A percentile compares a stretch with the other conserved stretches of the same genome.
phyloP scores from a whole-genome alignment of 2,888 invertebrate species.

The Pachliopta kotzebuea region DNA sequence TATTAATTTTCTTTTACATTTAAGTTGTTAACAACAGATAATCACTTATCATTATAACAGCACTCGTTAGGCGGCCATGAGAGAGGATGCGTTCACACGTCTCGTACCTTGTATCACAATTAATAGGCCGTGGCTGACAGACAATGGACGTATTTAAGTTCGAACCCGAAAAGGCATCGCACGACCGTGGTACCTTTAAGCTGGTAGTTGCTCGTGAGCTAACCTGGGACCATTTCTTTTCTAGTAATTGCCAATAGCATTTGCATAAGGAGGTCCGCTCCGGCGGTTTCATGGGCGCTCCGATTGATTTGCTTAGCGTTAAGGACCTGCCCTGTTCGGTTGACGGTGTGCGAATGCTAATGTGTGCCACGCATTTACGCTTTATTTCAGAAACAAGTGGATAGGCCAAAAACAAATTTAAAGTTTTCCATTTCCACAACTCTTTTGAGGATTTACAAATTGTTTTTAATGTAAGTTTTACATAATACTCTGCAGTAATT shows the following conservation, averaged over 20 bases:
- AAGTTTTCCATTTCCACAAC: not conserved
- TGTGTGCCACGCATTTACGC: not conserved
- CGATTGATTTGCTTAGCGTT: conserved; percentile 31
- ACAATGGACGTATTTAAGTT: conserved; percentile 46
- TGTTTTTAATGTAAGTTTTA: no score
- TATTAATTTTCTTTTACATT: no score
- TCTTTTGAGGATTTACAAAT: no score
- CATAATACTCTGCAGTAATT: not conserved
- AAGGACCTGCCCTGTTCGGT: conserved; percentile 10
- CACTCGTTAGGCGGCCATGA: conserved; percentile 45
- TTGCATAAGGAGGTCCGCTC: conserved; percentile 57
- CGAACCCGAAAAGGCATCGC: conserved; percentile 36
- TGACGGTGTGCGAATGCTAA: conserved; percentile 20
- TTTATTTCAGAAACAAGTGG: not conserved
- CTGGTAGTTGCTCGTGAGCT: conserved; percentile 41
- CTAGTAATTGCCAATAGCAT: conserved; percentile 66
- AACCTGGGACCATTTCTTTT: conserved; percentile 59
- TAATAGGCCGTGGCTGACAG: conserved; percentile 42
- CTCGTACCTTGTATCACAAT: conserved; percentile 35
- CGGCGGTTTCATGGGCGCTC: conserved; percentile 36
- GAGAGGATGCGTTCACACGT: conserved; percentile 35
- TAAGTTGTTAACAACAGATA: not conserved
- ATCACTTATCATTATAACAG: conserved; percentile 28
- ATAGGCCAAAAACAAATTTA: not conserved
- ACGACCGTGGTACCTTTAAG: conserved; percentile 36